phyloP scores from a whole-genome alignment of 2,113 vertebrate species.

The Urocitellus parryii region DNA sequence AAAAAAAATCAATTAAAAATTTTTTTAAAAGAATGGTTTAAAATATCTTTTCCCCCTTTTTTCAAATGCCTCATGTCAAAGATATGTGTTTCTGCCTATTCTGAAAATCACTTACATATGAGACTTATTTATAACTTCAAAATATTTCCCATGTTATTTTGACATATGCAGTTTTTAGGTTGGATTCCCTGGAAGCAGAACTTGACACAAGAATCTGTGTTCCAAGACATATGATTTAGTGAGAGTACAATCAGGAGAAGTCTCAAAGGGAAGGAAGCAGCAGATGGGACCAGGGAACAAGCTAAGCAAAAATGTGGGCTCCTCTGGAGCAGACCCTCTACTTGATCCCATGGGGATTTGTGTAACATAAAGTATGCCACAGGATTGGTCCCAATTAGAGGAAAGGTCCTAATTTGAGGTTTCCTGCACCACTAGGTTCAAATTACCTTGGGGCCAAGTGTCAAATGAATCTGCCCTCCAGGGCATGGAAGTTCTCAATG shows the following conservation, averaged over 20 bases:
- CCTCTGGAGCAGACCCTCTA: background rate
- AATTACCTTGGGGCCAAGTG: background rate
- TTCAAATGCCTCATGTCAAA: slow-evolving; percentile 35
- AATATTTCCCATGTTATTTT: background rate
- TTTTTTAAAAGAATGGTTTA: background rate
- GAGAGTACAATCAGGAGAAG: background rate
- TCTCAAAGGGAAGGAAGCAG: background rate
- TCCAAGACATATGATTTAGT: background rate
- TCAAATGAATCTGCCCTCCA: background rate
- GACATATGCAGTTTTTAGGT: background rate
- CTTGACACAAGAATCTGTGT: background rate
- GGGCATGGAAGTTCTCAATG: background rate
- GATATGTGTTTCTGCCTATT: background rate
- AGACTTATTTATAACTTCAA: slow-evolving; percentile 32
- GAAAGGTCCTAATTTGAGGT: background rate
- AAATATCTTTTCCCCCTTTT: background rate
- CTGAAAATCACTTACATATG: slow-evolving; percentile 26
- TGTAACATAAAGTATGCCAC: background rate
- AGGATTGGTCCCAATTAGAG: background rate
- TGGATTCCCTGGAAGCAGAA: background rate
- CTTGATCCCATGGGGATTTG: background rate
- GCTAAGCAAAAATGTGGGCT: background rate
- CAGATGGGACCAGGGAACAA: background rate
- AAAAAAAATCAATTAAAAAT: too few relatives aligned
- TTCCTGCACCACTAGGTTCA: background rate